These are phyloP conservation scores for Himalopsyche japonica DNA, from an alignment of 2,888 invertebrate species.

Conservation along the genomic window DNA sequence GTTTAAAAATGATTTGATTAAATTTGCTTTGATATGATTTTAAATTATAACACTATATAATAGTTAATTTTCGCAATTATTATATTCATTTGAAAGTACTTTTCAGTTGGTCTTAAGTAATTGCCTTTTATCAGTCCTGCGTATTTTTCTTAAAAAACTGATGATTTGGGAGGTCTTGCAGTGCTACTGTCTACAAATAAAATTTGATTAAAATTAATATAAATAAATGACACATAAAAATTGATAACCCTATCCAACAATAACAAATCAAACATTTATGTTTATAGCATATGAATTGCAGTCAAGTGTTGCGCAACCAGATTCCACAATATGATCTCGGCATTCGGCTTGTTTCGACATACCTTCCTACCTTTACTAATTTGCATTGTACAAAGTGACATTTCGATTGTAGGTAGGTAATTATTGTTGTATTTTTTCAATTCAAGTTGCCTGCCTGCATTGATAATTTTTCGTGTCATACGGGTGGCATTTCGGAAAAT, in stretches of 20 bases:
- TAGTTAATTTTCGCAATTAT: too few species aligned
- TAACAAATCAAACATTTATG: background rate
- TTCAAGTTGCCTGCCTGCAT: background rate
- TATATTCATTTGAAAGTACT: too few species aligned
- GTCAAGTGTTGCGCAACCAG: background rate
- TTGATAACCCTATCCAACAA: background rate
- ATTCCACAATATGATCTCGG: background rate
- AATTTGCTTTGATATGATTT: too few species aligned
- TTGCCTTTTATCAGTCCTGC: too few species aligned
- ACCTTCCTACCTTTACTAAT: background rate
- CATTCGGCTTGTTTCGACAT: background rate
- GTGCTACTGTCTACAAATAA: too few species aligned
- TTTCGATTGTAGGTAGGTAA: background rate
- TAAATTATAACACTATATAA: too few species aligned
- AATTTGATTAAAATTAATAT: too few species aligned
- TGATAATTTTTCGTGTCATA: background rate
- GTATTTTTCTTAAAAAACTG: too few species aligned
- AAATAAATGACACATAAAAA: too few species aligned
- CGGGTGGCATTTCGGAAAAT: background rate
- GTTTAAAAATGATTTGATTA: too few species aligned
- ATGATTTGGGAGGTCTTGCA: too few species aligned
- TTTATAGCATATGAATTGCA: background rate
- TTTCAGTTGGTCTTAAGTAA: too few species aligned
- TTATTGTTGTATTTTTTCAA: background rate
- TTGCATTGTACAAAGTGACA: background rate